These are phyloP conservation scores for Lochmaea crataegi DNA, from an alignment of 2,888 invertebrate genomes.

Conservation along the genomic window DNA sequence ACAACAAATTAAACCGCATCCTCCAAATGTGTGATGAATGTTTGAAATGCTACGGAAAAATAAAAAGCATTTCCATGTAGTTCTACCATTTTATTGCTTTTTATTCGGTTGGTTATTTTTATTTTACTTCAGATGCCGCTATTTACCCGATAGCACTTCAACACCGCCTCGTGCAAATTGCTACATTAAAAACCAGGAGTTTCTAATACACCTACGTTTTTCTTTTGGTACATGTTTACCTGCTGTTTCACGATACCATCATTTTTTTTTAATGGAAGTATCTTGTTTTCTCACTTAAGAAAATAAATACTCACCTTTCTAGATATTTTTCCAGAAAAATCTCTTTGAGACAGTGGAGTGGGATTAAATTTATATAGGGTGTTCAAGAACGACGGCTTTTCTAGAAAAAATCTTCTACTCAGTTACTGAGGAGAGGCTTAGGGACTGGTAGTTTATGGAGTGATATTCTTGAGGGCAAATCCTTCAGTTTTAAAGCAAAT, in stretches of 20 bases:
- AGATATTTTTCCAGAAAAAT: not conserved
- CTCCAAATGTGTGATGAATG: conserved; percentile 50
- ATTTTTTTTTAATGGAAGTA: not conserved
- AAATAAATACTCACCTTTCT: not conserved
- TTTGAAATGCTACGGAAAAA: conserved; percentile 42
- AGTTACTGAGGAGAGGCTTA: no score
- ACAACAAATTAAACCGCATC: conserved; percentile 31
- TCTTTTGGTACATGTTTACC: not conserved
- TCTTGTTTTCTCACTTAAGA: not conserved
- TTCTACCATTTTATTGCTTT: conserved; percentile 47
- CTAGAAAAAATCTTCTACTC: no score
- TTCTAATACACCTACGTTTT: not conserved
- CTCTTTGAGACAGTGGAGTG: not conserved
- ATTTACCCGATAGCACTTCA: conserved; percentile 34
- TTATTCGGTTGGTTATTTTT: conserved; percentile 53
- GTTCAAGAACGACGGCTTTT: no score
- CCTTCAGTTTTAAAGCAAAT: no score
- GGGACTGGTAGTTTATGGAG: no score
- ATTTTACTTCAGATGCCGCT: conserved; percentile 43
- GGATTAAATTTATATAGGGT: no score
- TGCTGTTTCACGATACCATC: not conserved
- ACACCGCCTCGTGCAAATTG: conserved; percentile 18
- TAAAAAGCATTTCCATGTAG: conserved; percentile 53
- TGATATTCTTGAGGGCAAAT: no score
- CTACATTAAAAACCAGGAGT: conserved; percentile 6